Evolutionary conservation across 2,797 vertebrate species (phyloP).

Genomic region (Protosalanx chinensis): DNA sequence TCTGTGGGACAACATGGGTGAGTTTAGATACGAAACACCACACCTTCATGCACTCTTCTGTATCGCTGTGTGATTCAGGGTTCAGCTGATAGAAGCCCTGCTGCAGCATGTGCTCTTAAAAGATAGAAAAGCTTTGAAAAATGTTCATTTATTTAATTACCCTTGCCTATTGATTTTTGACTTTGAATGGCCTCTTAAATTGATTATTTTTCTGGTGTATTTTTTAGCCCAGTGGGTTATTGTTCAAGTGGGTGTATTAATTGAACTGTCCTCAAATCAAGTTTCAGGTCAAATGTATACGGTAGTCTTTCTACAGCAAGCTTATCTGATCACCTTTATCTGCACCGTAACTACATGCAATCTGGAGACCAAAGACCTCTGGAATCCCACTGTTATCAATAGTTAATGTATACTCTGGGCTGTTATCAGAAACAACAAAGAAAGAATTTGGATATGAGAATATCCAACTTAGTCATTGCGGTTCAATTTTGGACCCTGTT

Average conservation of each 20-base stretch:
- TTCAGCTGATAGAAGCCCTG: too few species aligned
- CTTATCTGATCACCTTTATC: slow-evolving; percentile 41
- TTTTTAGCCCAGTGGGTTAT: background rate
- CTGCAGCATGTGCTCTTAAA: too few species aligned
- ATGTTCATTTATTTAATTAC: too few species aligned
- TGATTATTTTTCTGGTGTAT: background rate
- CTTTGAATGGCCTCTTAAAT: too few species aligned
- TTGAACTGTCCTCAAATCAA: background rate
- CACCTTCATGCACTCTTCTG: too few species aligned
- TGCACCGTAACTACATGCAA: slow-evolving; percentile 12
- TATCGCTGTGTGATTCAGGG: too few species aligned
- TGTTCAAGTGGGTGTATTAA: background rate
- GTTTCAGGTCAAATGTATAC: slow-evolving; percentile 5
- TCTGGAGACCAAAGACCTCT: slow-evolving; percentile 47
- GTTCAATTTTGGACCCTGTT: too few species aligned
- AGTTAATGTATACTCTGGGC: background rate
- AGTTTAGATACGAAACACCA: background rate
- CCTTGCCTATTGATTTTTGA: too few species aligned
- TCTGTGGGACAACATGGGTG: slow-evolving; percentile 67
- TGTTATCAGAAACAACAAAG: slow-evolving; percentile 12
- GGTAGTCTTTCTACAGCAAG: slow-evolving; percentile 14
- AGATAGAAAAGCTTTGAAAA: too few species aligned
- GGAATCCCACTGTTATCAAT: slow-evolving; percentile 33
- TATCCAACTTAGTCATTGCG: background rate
- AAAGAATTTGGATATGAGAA: background rate